Conservation (phyloP, 2,888 invertebrate species). For the Cremastobaeus sp. region DNA sequence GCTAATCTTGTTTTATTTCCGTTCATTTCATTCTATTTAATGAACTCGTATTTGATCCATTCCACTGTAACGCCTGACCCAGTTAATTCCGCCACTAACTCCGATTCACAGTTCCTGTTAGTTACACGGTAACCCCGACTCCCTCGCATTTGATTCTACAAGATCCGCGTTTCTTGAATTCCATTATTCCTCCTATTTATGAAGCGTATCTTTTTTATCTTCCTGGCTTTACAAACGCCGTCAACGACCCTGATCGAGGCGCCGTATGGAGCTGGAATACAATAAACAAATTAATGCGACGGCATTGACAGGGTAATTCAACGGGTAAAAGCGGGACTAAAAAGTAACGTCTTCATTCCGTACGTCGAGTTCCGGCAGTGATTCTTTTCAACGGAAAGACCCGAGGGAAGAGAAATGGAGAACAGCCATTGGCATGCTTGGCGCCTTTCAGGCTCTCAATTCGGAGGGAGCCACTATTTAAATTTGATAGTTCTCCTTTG, state of each 20-base stretch:
- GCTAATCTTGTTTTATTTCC: slow-evolving; percentile 8
- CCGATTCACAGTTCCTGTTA: too few relatives aligned
- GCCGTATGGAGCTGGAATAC: slow-evolving; percentile 21
- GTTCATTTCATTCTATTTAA: not conserved
- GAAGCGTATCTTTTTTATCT: slow-evolving; percentile 9
- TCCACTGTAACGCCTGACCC: not conserved
- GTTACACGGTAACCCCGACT: too few relatives aligned
- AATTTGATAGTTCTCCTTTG: slow-evolving; percentile 67
- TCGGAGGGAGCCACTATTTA: slow-evolving; percentile 70
- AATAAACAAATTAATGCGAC: slow-evolving; percentile 53
- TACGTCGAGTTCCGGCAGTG: slow-evolving; percentile 56
- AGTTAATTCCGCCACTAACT: not conserved
- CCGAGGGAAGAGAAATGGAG: slow-evolving; percentile 9
- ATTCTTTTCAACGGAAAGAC: slow-evolving; percentile 64
- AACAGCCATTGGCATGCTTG: slow-evolving; percentile 70
- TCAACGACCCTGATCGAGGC: slow-evolving; percentile 26
- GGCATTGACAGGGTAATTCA: slow-evolving; percentile 42
- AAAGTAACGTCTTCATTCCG: slow-evolving; percentile 54
- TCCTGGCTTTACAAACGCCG: not conserved
- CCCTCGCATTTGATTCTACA: slow-evolving; percentile 12
- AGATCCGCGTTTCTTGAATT: slow-evolving; percentile 8
- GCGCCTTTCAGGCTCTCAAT: slow-evolving; percentile 66
- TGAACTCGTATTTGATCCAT: too few relatives aligned
- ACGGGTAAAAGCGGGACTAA: slow-evolving; percentile 23
- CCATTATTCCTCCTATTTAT: slow-evolving; percentile 17